These are phyloP conservation scores for Oxyteleia sp. DNA, from an alignment of 2,888 invertebrate species.

Conservation along the genomic window DNA sequence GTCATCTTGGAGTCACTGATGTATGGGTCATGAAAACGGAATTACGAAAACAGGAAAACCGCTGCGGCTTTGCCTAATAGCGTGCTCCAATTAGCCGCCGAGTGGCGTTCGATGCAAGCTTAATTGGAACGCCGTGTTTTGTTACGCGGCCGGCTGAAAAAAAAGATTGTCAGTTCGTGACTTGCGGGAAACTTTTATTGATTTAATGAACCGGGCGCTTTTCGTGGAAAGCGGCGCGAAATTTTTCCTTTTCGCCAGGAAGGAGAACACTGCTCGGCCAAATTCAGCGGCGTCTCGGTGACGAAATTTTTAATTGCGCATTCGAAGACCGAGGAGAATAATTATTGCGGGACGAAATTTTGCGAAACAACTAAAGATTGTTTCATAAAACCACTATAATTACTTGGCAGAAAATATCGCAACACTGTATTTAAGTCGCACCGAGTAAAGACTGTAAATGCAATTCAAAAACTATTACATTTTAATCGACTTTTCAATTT, in stretches of 20 bases:
- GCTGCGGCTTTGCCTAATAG: constrained; percentile 65
- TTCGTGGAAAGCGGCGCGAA: constrained; percentile 4
- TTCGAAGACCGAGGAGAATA: constrained; percentile 6
- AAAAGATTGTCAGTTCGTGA: constrained; percentile 62
- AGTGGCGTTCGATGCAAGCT: constrained; percentile 62
- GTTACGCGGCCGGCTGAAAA: constrained; percentile 39
- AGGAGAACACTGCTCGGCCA: constrained; percentile 10
- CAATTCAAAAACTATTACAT: neutral
- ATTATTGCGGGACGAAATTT: constrained; percentile 29
- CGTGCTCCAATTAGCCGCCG: constrained; percentile 67
- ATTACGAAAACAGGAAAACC: constrained; percentile 64
- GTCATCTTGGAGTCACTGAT: constrained; percentile 33
- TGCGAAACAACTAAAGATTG: constrained; percentile 36
- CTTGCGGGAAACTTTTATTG: constrained; percentile 57
- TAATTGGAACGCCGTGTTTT: constrained; percentile 62
- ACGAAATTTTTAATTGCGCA: constrained; percentile 30
- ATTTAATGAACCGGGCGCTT: constrained; percentile 43
- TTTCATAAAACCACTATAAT: constrained; percentile 45
- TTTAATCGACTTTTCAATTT: too few relatives aligned
- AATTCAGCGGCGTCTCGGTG: constrained; percentile 21
- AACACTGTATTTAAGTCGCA: too few relatives aligned
- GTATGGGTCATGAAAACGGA: constrained; percentile 60
- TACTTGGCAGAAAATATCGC: constrained; percentile 15
- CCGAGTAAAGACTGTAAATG: too few relatives aligned
- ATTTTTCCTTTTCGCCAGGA: too few relatives aligned